A percentile compares a stretch with the other conserved stretches of the same genome.
Evolutionary conservation across 2,113 vertebrate genomes (phyloP).

Genomic region (Morone chrysops): DNA sequence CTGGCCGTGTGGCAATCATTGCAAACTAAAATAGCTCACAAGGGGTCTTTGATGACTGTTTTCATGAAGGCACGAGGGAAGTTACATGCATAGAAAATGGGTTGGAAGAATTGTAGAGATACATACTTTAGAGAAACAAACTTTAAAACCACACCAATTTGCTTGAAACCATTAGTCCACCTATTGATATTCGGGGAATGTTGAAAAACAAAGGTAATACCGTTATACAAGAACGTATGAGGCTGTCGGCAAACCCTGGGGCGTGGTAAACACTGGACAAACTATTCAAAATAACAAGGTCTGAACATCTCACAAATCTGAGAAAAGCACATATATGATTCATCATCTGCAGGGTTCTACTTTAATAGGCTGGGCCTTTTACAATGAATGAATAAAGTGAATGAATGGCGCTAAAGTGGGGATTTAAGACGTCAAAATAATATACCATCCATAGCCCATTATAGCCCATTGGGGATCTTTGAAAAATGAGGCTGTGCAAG

Average conservation of each 20-base stretch:
- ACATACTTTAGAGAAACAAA: constrained; percentile 4
- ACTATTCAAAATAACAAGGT: neutral
- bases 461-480: constrained; percentile 30
- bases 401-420: constrained; percentile 11
- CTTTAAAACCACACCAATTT: constrained; percentile 2
- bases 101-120: neutral
- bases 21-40: constrained; percentile 30
- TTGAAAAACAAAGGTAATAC: neutral
- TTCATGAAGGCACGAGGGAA: constrained; percentile 29
- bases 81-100: constrained; percentile 28
- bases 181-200: constrained; percentile 1
- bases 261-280: constrained; percentile 14
- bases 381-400: constrained; percentile 1
- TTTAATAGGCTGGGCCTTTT: constrained; percentile 16
- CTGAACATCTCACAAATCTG: constrained; percentile 22
- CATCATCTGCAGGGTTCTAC: constrained; percentile 3
- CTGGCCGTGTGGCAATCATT: constrained; percentile 41
- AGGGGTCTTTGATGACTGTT: constrained; percentile 55
- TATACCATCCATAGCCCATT: constrained; percentile 8
- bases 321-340: constrained; percentile 8
- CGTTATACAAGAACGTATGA: neutral
- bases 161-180: neutral
- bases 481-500: constrained; percentile 41
- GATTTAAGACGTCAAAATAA: constrained; percentile 57
- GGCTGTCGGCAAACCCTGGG: neutral